These are phyloP conservation scores for Fragum fragum DNA, from an alignment of 2,888 invertebrate species.

Conservation along the genomic window DNA sequence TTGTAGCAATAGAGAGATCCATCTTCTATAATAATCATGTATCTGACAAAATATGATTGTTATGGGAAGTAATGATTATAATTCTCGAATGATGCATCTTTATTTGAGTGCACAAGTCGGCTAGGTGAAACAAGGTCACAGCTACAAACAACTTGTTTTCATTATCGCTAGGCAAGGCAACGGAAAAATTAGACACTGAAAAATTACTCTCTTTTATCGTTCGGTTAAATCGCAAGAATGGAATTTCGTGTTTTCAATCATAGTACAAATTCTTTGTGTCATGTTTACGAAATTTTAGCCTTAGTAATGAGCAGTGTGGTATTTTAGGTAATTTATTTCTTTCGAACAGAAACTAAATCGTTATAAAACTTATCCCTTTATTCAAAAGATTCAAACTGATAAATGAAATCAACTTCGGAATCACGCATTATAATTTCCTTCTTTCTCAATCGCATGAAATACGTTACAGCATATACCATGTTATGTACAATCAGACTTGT, in stretches of 20 bases:
- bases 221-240: background rate
- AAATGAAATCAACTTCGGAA: too few relatives aligned
- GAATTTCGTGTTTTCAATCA: constrained; percentile 3
- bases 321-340: too few relatives aligned
- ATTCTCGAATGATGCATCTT: constrained; percentile 31
- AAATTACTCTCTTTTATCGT: constrained; percentile 12
- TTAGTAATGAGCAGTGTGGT: background rate
- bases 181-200: constrained; percentile 28
- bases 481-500: too few relatives aligned
- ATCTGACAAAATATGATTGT: constrained; percentile 48
- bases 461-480: too few relatives aligned
- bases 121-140: constrained; percentile 1
- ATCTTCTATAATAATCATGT: constrained; percentile 54
- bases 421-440: too few relatives aligned
- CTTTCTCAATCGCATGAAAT: too few relatives aligned
- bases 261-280: background rate
- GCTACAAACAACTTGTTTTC: constrained; percentile 6
- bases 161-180: background rate
- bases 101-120: constrained; percentile 29
- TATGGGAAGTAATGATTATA: constrained; percentile 30
- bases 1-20: constrained; percentile 19
- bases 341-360: too few relatives aligned
- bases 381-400: too few relatives aligned
- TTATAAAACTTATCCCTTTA: too few relatives aligned
- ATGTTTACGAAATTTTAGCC: background rate